Conservation (phyloP, 2,113 vertebrate genomes). For the Dromiciops gliroides region DNA sequence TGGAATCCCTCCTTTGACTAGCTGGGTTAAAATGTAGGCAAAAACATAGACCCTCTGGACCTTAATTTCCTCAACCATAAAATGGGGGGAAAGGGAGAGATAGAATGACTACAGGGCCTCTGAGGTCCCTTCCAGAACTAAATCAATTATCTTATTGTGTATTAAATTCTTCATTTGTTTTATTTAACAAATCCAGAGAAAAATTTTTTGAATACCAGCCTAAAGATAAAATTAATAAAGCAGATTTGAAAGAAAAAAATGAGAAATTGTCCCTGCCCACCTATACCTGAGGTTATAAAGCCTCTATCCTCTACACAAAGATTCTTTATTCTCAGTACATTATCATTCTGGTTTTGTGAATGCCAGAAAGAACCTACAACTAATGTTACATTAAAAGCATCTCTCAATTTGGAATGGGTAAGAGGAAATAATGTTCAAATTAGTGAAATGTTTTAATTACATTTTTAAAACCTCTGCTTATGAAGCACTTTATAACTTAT, state of each 20-base stretch:
- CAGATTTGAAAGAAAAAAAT: neutral
- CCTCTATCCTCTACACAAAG: neutral
- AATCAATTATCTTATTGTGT: neutral
- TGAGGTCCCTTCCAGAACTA: neutral
- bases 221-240: neutral
- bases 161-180: neutral
- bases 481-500: neutral
- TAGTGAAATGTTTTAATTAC: neutral
- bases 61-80: neutral
- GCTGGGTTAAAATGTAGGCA: neutral
- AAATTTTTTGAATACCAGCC: neutral
- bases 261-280: neutral
- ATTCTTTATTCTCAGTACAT: neutral
- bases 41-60: neutral
- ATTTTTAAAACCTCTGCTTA: neutral
- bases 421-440: neutral
- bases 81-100: neutral
- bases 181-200: neutral
- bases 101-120: neutral
- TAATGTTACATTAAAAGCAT: no score
- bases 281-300: neutral
- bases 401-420: neutral
- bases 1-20: neutral
- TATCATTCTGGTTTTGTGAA: neutral
- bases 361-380: neutral